Evolutionary conservation across 2,888 invertebrate species (phyloP), one percentile per base, ranked within the genome.

Genomic region (Willowsia nigromaculata): DNA sequence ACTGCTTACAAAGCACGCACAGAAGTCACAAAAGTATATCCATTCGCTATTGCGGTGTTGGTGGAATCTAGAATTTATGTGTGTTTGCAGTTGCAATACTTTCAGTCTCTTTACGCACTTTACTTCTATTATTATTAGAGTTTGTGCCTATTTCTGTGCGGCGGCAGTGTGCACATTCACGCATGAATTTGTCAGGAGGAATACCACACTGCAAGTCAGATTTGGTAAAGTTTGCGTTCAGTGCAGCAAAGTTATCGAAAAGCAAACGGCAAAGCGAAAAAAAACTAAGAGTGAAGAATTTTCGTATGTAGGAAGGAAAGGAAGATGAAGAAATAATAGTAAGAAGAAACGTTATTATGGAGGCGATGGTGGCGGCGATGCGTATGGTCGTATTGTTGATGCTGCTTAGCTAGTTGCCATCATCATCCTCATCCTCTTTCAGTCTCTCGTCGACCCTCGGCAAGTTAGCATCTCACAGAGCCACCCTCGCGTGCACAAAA

Each of bases 401-500:
- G 74, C 85, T 59, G 40, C 59, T 74, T 30, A 56, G 22, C 43
- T 30, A 62, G 78, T 78, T 74, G 59, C 78, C 78, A 62, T 85
- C 71, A 50, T 71, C 65, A 80, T 86, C 33, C 86, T 86, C 86
- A 50, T 78, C 78, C 62, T 76, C 85, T 86, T 86, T 86, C 86
- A 86, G 86, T 86, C 86, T 86, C 71, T 80, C 53, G 80, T 86
- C 86, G 86, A 86, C 86, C 80, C 86, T 86, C 80, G 86, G 68
- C 86, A 86, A 86, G 86, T 71, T 65, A 80, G 80, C 86, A 86
- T 68, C 80, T 59, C 80, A 53, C 56, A 56, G 68, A 76, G 53
- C 71, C 71, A 59, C 85, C 37, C 65, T 68, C 37, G 68, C 68
- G 68, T 68, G 40, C 13, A 6, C 40, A n/a, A n/a, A 68, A 68